A percentile compares a stretch with the other conserved stretches of the same genome.
phyloP scores from a whole-genome alignment of 2,797 vertebrate genomes.

The Knipowitschia caucasica region DNA sequence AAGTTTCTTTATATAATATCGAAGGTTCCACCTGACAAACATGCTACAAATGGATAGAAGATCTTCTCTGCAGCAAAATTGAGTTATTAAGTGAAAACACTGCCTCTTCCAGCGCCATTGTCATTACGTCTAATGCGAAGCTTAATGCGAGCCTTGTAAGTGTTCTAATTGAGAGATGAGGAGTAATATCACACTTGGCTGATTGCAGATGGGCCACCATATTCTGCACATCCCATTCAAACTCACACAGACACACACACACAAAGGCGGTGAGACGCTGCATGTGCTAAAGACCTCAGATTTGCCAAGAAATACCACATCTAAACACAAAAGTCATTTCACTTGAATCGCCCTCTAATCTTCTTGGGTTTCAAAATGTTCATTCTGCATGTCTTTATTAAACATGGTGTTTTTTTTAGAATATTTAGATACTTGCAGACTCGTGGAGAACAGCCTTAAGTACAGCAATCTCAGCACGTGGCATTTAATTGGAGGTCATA shows the following conservation, averaged over 20 bases:
- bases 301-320: conserved; percentile 20
- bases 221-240: conserved; percentile 31
- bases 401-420: neutral
- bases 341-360: conserved; percentile 28
- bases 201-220: conserved; percentile 63
- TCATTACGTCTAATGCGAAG: conserved; percentile 28
- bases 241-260: conserved; percentile 36
- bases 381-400: conserved; percentile 12
- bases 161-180: conserved; percentile 69
- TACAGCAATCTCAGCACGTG: too few species aligned
- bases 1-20: neutral
- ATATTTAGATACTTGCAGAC: neutral
- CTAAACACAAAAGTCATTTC: conserved; percentile 22
- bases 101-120: conserved; percentile 21
- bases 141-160: conserved; percentile 39
- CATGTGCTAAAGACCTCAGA: conserved; percentile 28
- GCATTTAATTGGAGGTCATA: too few species aligned
- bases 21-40: conserved; percentile 2
- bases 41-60: conserved; percentile 16
- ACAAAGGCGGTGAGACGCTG: conserved; percentile 26
- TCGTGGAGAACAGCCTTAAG: conserved; percentile 3
- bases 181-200: conserved; percentile 65
- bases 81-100: conserved; percentile 35
- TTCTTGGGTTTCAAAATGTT: conserved; percentile 9
- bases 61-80: conserved; percentile 16